phyloP scores from a whole-genome alignment of 2,797 vertebrate species.

The Poecilia velifera region DNA sequence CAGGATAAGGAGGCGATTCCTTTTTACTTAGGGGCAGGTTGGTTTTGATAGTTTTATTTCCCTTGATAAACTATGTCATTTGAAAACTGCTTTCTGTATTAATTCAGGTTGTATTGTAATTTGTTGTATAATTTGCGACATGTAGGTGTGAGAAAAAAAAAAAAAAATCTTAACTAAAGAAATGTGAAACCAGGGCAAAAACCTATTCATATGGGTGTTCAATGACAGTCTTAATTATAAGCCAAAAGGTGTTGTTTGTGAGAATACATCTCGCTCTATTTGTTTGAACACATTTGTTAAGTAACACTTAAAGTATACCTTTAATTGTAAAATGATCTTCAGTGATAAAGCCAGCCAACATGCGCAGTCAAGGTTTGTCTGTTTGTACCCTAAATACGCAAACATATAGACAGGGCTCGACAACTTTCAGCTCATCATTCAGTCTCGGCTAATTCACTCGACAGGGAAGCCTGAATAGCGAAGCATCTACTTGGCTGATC shows the following conservation, averaged over 20 bases:
- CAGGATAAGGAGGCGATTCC: background rate
- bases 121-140: background rate
- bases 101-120: background rate
- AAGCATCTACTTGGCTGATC: constrained; percentile 35
- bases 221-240: background rate
- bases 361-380: constrained; percentile 8
- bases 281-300: constrained; percentile 12
- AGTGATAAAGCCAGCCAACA: constrained; percentile 25
- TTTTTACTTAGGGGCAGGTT: background rate
- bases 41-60: background rate
- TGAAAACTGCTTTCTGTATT: no score
- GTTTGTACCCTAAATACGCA: constrained; percentile 1
- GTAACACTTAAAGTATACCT: background rate
- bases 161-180: background rate
- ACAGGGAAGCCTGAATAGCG: constrained; percentile 24
- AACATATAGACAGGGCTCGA: constrained; percentile 22
- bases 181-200: background rate
- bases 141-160: background rate
- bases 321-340: constrained; percentile 26
- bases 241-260: background rate
- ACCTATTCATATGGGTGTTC: background rate
- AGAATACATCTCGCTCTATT: background rate
- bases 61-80: no score
- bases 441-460: constrained; percentile 36
- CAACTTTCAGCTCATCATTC: constrained; percentile 55